Base-by-base conservation (phyloP, 2,797 vertebrate species). In the Phalanger gymnotis region DNA sequence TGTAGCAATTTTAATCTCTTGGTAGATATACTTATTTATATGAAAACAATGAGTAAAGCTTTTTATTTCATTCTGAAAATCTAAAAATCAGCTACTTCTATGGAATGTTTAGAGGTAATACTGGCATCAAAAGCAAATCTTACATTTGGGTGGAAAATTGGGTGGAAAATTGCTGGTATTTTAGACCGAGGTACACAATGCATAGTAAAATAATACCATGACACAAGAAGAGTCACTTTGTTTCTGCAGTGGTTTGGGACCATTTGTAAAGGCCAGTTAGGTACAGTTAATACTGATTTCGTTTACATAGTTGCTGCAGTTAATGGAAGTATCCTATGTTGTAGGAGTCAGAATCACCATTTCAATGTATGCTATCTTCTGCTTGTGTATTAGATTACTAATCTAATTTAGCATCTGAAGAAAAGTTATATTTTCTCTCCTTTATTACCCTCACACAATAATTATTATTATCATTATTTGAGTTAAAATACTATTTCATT, bases 31-130 rank as follows among this genome's bases (percentile, higher is more conserved):
- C 0, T 97, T 97, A 96, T 97, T 97, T 93, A 92, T 2, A 0
- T 97, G n/a, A 95, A 95, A 97, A 96, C 93, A 97, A 97, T 97
- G 94, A 98, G 87, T 96, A 95, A 97, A 93, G 57, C 94, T 95
- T 96, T 93, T 97, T 81, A 25, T 96, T 97, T 97, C 94, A 95
- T 81, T 94, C 93, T 95, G 96, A 90, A 96, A 95, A 95, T 92
- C 90, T 52, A 93, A 95, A 97, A 98, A 97, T 96, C 92, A 94
- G 93, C 95, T 94, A 98, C 93, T 97, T 97, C 96, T 94, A 40
- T 61, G 96, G 66, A 73, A 73, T 97, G 93, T 95, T 94, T 47
- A 25, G 90, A 95, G 96, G 96, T 94, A 97, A 11, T 90, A 96
- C 96, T 97, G 93, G 95, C 95, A 93, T 97, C 30, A 94, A 57